Evolutionary conservation across 2,113 vertebrate species (phyloP).

Genomic region (Circaetus gallicus): DNA sequence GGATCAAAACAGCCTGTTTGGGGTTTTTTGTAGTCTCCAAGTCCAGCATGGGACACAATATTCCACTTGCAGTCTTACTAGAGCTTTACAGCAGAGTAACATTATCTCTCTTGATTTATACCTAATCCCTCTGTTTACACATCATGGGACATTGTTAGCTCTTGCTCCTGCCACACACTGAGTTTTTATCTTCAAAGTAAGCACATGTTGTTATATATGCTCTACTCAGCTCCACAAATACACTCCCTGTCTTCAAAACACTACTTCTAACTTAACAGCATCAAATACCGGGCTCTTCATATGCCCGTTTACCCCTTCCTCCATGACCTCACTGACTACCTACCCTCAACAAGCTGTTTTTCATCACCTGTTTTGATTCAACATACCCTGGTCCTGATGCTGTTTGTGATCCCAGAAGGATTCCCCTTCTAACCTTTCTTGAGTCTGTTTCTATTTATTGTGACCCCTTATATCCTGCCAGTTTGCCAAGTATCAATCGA

Average conservation of each 20-base stretch:
- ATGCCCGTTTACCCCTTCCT: neutral
- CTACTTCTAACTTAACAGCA: neutral
- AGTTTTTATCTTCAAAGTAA: neutral
- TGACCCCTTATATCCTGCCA: neutral
- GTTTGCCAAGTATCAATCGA: neutral
- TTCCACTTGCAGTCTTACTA: neutral
- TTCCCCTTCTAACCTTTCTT: neutral
- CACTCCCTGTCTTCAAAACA: neutral
- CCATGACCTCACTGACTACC: neutral
- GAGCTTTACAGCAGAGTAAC: neutral
- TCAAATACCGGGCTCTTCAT: neutral
- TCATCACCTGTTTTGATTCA: neutral
- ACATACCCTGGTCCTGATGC: neutral
- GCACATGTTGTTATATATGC: neutral
- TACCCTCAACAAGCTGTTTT: neutral
- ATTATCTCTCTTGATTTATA: constrained; percentile 14
- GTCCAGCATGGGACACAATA: neutral
- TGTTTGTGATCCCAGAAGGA: neutral
- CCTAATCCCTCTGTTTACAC: neutral
- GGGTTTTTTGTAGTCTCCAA: neutral
- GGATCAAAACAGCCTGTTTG: neutral
- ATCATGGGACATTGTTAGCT: neutral
- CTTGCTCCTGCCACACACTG: neutral
- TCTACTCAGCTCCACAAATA: neutral
- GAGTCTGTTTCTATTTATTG: neutral